Conservation (phyloP, 2,113 vertebrate species). For the Piprites chloris region DNA sequence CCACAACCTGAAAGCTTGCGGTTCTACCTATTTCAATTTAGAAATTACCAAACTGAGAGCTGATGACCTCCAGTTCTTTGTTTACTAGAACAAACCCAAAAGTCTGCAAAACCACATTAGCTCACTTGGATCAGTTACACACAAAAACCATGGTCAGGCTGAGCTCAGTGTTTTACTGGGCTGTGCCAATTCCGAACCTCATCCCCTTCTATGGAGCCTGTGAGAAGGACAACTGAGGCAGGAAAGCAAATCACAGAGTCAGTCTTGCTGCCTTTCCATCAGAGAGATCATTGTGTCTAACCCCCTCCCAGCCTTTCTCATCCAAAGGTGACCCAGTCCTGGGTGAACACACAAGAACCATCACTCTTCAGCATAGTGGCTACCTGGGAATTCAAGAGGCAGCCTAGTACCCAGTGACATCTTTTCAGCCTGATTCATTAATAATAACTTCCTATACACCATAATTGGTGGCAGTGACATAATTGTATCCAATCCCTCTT, state of each 20-base stretch:
- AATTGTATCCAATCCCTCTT: neutral
- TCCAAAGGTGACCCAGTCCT: neutral
- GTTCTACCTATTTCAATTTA: neutral
- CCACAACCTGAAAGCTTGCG: neutral
- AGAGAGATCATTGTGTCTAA: neutral
- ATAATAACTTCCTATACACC: neutral
- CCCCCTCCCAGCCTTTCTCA: neutral
- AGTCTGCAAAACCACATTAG: neutral
- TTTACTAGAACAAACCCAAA: neutral
- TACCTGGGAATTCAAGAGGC: neutral
- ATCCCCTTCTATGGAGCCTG: rapidly evolving
- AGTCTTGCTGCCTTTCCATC: neutral
- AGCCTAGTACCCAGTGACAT: neutral
- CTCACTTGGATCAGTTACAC: neutral
- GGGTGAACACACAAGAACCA: neutral
- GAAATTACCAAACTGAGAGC: neutral
- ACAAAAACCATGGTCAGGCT: neutral
- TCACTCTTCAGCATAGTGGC: neutral
- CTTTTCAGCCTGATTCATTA: neutral
- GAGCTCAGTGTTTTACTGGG: neutral
- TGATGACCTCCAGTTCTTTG: neutral
- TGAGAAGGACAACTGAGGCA: neutral
- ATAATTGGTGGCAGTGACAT: neutral
- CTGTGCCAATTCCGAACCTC: neutral
- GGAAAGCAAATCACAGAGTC: neutral